Percentiles rank a stretch among this genome's conserved stretches.
Evolutionary conservation across 1,140 invertebrate genomes (phyloP).

Genomic region (Lasaia peninsularis): DNA sequence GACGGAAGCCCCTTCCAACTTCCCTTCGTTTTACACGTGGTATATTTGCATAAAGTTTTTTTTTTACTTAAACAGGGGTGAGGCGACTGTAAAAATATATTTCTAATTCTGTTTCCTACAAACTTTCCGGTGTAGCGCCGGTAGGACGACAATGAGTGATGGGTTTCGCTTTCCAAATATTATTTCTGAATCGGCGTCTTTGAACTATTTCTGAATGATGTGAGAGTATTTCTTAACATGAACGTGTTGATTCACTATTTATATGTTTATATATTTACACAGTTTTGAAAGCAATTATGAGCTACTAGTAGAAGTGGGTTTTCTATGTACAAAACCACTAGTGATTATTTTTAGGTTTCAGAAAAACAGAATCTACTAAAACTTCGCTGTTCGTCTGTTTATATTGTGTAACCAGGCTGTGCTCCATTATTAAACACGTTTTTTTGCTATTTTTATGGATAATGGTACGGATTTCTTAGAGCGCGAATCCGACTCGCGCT

Average conservation of each 20-base stretch:
- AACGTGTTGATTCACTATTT: neutral
- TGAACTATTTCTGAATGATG: conserved; percentile 25
- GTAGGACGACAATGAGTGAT: conserved; percentile 59
- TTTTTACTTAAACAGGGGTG: conserved; percentile 47
- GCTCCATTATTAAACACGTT: too few species aligned
- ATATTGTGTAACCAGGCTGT: too few species aligned
- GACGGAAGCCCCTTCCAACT: conserved; percentile 16
- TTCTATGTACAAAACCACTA: too few species aligned
- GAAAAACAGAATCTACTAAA: too few species aligned
- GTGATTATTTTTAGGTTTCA: too few species aligned
- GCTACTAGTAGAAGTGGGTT: neutral
- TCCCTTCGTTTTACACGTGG: conserved; percentile 54
- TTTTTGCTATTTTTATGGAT: too few species aligned
- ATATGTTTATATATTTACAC: too few species aligned
- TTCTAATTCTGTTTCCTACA: conserved; percentile 65
- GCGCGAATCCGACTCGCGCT: too few species aligned
- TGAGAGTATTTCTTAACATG: conserved; percentile 1
- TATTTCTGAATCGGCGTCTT: conserved; percentile 48
- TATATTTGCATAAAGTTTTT: conserved; percentile 73
- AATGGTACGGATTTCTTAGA: too few species aligned
- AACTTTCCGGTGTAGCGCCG: conserved; percentile 50
- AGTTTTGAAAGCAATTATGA: neutral
- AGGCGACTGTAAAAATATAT: conserved; percentile 65
- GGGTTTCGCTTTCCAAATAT: conserved; percentile 46
- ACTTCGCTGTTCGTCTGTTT: too few species aligned